phyloP scores from a whole-genome alignment of 2,888 invertebrate genomes.

The Tetramorium bicarinatum region DNA sequence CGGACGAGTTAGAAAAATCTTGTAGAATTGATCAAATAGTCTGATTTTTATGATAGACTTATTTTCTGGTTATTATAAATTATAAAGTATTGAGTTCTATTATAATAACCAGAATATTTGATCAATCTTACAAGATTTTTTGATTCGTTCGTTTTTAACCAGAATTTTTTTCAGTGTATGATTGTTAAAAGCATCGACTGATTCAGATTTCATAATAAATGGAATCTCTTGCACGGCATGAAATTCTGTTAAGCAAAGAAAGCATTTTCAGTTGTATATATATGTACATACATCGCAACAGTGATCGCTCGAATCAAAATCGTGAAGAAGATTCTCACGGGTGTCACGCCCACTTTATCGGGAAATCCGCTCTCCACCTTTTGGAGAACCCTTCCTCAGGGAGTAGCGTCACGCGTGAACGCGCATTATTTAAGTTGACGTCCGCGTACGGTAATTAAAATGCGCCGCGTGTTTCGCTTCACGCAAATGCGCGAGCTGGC shows the following conservation, averaged over 20 bases:
- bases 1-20: too few relatives aligned
- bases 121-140: too few relatives aligned
- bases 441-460: constrained; percentile 75
- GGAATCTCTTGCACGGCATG: background rate
- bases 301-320: background rate
- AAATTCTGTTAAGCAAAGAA: background rate
- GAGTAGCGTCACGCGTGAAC: constrained; percentile 59
- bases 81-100: too few relatives aligned
- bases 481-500: constrained; percentile 29
- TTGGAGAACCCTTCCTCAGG: background rate
- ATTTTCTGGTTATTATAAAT: too few relatives aligned
- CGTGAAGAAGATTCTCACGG: constrained; percentile 25
- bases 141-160: too few relatives aligned
- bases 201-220: background rate
- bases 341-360: constrained; percentile 21
- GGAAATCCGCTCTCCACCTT: constrained; percentile 23
- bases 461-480: constrained; percentile 72
- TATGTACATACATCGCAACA: background rate
- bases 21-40: too few relatives aligned
- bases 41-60: too few relatives aligned
- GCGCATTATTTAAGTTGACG: constrained; percentile 76
- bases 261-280: background rate
- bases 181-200: too few relatives aligned
- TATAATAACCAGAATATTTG: too few relatives aligned
- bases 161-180: too few relatives aligned